Conservation (phyloP, 2,797 vertebrate species). For the Heliangelus exortis region DNA sequence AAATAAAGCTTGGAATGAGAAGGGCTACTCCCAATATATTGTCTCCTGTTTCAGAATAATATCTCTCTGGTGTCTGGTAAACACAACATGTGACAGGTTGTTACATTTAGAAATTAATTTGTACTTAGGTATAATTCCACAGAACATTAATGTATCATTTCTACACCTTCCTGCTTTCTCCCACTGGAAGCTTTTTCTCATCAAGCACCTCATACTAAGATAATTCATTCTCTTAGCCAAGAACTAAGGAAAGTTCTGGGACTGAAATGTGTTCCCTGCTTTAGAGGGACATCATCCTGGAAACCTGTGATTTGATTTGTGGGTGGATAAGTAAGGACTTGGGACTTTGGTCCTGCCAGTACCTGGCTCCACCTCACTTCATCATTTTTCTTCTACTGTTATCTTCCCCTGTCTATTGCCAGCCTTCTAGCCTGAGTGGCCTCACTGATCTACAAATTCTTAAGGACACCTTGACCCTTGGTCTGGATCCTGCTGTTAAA, state of each 20-base stretch:
- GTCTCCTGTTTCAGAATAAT: not conserved
- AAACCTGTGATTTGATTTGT: not conserved
- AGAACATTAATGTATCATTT: not conserved
- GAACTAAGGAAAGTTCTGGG: not conserved
- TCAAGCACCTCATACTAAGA: not conserved
- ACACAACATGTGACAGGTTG: not conserved
- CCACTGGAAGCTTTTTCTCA: not conserved
- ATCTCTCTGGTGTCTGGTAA: not conserved
- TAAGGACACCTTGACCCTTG: not conserved
- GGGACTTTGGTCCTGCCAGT: not conserved
- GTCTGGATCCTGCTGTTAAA: not conserved
- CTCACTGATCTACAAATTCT: not conserved
- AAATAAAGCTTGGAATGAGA: not conserved
- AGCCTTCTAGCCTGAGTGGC: not conserved
- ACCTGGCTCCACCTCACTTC: not conserved
- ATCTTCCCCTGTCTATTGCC: not conserved
- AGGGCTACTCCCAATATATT: not conserved
- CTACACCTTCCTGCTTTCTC: not conserved
- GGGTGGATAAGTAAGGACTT: not conserved
- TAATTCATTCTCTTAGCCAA: not conserved
- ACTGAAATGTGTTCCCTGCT: not conserved
- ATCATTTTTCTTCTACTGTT: not conserved
- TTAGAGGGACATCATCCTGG: not conserved
- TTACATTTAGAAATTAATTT: not conserved
- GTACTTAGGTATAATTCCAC: not conserved